Evolutionary conservation across 2,888 invertebrate genomes (phyloP).

Genomic region (Urechis unicinctus): DNA sequence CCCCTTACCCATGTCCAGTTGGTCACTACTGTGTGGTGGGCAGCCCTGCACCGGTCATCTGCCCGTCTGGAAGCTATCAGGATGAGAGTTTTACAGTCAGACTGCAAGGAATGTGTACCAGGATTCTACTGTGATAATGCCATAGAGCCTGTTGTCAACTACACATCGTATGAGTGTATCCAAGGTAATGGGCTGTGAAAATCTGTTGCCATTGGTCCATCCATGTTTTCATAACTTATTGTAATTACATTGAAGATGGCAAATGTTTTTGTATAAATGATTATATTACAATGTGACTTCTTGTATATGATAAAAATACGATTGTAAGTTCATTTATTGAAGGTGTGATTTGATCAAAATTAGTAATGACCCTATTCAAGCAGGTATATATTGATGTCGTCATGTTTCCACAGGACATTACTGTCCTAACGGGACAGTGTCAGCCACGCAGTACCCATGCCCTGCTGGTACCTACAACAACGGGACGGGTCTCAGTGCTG

Average conservation of each 20-base stretch:
- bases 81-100: constrained; percentile 21
- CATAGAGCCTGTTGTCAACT: constrained; percentile 34
- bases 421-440: constrained; percentile 37
- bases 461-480: constrained; percentile 42
- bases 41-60: constrained; percentile 28
- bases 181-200: constrained; percentile 23
- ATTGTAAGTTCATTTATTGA: not conserved
- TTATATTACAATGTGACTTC: no score
- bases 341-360: not conserved
- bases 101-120: constrained; percentile 39
- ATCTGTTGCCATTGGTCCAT: not conserved
- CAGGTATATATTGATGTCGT: not conserved
- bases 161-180: constrained; percentile 37
- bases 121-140: constrained; percentile 45
- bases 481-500: constrained; percentile 29
- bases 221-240: not conserved
- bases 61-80: constrained; percentile 41
- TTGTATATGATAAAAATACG: no score
- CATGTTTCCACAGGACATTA: constrained; percentile 26
- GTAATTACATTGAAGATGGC: not conserved
- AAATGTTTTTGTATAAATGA: not conserved
- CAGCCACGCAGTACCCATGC: constrained; percentile 33
- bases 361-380: not conserved
- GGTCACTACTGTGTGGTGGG: constrained; percentile 37
- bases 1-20: constrained; percentile 35